Evolutionary conservation across 2,888 invertebrate genomes (phyloP).

Genomic region (Acleris emargana): DNA sequence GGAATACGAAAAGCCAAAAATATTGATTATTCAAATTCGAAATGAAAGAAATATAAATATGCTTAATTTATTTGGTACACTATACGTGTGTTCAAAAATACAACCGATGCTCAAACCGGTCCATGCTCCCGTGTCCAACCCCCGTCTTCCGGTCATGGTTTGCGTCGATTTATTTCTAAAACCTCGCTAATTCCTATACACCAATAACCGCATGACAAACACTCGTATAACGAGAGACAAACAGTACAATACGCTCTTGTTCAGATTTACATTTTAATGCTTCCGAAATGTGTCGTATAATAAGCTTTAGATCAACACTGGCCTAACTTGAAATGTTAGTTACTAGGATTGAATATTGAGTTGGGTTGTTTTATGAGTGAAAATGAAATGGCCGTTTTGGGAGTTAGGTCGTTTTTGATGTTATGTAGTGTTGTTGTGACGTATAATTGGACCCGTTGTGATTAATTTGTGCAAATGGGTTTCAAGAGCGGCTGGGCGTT

Average conservation of each 20-base stretch:
- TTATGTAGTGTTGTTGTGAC: conserved; percentile 46
- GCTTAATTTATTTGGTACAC: too few species aligned
- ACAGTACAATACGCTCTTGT: conserved; percentile 45
- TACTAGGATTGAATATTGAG: not conserved
- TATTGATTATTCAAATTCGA: too few species aligned
- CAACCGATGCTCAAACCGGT: too few species aligned
- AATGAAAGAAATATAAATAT: too few species aligned
- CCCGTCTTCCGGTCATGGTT: too few species aligned
- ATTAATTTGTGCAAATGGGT: conserved; percentile 23
- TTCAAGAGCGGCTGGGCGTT: conserved; percentile 1
- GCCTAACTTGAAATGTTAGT: not conserved
- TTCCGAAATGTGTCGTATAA: conserved; percentile 48
- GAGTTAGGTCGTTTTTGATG: conserved; percentile 5
- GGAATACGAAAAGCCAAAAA: too few species aligned
- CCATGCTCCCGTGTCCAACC: too few species aligned
- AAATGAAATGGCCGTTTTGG: not conserved
- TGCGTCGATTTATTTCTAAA: not conserved
- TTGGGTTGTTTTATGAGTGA: not conserved
- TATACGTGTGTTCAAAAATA: too few species aligned
- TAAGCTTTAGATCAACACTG: not conserved
- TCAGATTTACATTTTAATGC: conserved; percentile 63
- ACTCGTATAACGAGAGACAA: conserved; percentile 43
- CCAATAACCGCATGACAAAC: conserved; percentile 34
- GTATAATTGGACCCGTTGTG: conserved; percentile 23
- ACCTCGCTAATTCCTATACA: conserved; percentile 7